Percentiles rank a stretch among this genome's conserved stretches.
Evolutionary conservation across 2,888 invertebrate species (phyloP).

Genomic region (Nezara viridula): DNA sequence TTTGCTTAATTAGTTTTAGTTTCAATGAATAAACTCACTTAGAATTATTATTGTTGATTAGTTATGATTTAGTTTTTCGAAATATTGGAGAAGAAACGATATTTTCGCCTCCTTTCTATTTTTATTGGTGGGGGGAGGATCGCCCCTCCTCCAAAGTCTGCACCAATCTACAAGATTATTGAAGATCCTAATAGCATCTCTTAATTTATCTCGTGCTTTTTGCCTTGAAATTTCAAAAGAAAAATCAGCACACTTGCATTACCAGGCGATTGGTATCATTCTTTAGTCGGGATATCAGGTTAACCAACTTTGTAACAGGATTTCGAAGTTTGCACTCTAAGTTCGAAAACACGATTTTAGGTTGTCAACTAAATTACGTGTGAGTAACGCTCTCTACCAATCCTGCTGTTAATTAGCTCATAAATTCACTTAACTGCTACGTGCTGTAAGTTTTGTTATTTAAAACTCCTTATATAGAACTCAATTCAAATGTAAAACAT

Average conservation of each 20-base stretch:
- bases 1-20: no score
- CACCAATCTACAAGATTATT: no score
- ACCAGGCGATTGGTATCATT: background rate
- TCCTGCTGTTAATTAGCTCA: background rate
- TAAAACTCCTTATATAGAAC: background rate
- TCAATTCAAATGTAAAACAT: background rate
- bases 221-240: background rate
- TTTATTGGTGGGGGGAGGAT: no score
- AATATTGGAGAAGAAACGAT: no score
- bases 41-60: no score
- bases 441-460: background rate
- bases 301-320: background rate
- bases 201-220: background rate
- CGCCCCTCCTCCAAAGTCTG: no score
- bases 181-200: no score
- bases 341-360: constrained; percentile 8
- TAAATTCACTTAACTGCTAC: constrained; percentile 14
- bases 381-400: constrained; percentile 14
- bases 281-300: background rate
- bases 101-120: no score
- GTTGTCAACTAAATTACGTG: constrained; percentile 21
- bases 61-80: no score
- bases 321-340: background rate
- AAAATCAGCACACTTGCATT: background rate
- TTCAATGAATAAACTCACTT: no score